Base-by-base conservation (phyloP, 2,113 vertebrate species). In the Istiophorus platypterus region DNA sequence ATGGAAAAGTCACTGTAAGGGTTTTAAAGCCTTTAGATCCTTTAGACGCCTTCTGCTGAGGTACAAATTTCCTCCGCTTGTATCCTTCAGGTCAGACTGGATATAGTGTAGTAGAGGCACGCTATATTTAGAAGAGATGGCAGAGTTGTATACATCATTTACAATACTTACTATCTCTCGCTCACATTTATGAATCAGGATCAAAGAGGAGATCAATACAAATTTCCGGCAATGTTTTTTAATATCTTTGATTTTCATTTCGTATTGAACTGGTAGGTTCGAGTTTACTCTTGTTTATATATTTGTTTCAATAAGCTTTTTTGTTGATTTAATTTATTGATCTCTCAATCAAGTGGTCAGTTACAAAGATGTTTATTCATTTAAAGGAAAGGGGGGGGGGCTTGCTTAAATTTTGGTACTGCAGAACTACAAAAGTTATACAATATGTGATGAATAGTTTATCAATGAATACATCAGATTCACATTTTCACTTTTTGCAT, bases 81-180 rank as follows among this genome's bases (percentile, higher is more conserved):
- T 42, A 45, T 61, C 56, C 29, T 49, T 15, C 34, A 62, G 22
- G 31, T 13, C 34, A 15, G 42, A 58, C 18, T 65, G 66, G 78
- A 66, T 57, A 20, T 15, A 57, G 37, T 49, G 34, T 47, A 31
- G 37, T 58, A 61, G n/a, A 15, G 22, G 26, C 7, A 18, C 13
- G n/a, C 31, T 78, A 81, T 76, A 75, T 81, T 54, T 49, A 72
- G 42, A 69, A 58, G 63, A 52, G 22, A 72, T 49, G 29, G n/a
- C 41, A 45, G 20, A 49, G 26, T 41, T 66, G 37, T 49, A 15
- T 11, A 39, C 51, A 37, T 56, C 39, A 41, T 61, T 31, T 39
- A 7, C 57, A 47, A 39, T 34, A 15, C 18, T 18, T 56, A 34
- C 3, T 24, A 29, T 17, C 27, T 29, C 14, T 39, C 39, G 4